Evolutionary conservation across 2,113 vertebrate species (phyloP).

Genomic region (Hippocampus barbouri): DNA sequence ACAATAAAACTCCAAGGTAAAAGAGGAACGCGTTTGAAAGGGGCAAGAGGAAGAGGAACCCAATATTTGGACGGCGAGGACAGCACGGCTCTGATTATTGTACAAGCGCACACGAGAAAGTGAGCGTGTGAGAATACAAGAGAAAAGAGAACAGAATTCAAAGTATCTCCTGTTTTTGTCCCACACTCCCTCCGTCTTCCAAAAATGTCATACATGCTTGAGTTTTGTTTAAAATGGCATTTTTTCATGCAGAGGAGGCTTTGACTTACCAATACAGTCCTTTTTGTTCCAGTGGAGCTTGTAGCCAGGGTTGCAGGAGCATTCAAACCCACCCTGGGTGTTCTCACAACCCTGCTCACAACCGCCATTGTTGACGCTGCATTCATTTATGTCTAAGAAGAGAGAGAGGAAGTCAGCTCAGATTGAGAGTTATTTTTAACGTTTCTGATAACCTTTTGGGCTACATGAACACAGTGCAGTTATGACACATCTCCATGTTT

Average conservation of each 20-base stretch:
- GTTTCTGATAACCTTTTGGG: conserved; percentile 12
- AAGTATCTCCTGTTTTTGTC: conserved; percentile 95
- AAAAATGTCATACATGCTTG: conserved; percentile 18
- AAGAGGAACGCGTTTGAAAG: conserved; percentile 30
- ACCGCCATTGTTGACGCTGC: conserved; percentile 91
- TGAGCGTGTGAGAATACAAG: conserved; percentile 46
- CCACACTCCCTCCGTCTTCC: conserved; percentile 25
- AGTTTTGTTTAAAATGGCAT: conserved; percentile 7
- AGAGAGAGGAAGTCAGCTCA: conserved; percentile 8
- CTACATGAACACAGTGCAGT: too few species aligned
- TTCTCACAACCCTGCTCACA: conserved; percentile 92
- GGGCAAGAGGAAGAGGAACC: conserved; percentile 14
- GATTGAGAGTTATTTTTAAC: neutral
- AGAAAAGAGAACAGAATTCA: conserved; percentile 70
- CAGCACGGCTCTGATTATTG: conserved; percentile 20
- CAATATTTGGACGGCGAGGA: conserved; percentile 18
- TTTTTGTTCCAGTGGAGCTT: conserved; percentile 98
- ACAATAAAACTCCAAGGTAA: conserved; percentile 74
- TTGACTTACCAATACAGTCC: conserved; percentile 92
- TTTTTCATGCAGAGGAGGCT: conserved; percentile 3
- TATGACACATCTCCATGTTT: neutral
- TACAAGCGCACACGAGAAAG: conserved; percentile 58
- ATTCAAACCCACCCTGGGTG: conserved; percentile 81
- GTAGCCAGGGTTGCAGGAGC: conserved; percentile 83
- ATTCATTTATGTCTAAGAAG: conserved; percentile 87